A percentile compares a stretch with the other conserved stretches of the same genome.
These are phyloP conservation scores for Gallinago media DNA, from an alignment of 2,113 vertebrate genomes.

Conservation along the genomic window DNA sequence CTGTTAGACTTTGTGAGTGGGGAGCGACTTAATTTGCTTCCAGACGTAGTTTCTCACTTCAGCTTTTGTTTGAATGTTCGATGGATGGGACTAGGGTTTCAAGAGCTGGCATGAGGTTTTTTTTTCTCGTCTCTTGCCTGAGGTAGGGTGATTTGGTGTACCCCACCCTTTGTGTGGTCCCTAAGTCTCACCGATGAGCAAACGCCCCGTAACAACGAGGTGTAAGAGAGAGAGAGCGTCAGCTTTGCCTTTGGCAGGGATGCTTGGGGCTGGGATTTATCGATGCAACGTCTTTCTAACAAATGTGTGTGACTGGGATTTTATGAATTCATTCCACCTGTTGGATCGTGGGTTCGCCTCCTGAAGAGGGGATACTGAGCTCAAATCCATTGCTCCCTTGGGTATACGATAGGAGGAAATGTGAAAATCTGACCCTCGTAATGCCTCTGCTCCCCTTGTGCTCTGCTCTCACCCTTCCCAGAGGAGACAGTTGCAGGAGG, in stretches of 20 bases:
- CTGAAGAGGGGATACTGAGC: background rate
- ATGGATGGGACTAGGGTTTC: background rate
- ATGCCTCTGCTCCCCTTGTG: background rate
- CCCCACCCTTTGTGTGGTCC: fast-evolving
- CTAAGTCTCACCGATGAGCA: background rate
- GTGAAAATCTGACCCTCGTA: background rate
- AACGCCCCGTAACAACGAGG: fast-evolving
- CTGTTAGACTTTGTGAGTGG: background rate
- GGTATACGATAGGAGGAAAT: background rate
- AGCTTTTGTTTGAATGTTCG: background rate
- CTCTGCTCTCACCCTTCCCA: background rate
- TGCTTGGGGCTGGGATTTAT: background rate
- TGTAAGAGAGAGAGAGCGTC: background rate
- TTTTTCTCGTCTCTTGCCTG: background rate
- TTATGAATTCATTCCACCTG: constrained; percentile 12
- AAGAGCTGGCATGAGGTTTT: background rate
- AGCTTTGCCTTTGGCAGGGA: background rate
- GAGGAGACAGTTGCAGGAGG: background rate
- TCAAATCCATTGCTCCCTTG: background rate
- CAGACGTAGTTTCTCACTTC: background rate
- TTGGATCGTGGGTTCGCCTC: background rate
- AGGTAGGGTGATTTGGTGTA: background rate
- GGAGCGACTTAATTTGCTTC: background rate
- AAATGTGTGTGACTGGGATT: background rate
- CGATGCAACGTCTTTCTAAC: background rate